Percentiles rank a stretch among this genome's conserved stretches.
Evolutionary conservation across 2,797 vertebrate species (phyloP).

Genomic region (Enteromius argenteus): DNA sequence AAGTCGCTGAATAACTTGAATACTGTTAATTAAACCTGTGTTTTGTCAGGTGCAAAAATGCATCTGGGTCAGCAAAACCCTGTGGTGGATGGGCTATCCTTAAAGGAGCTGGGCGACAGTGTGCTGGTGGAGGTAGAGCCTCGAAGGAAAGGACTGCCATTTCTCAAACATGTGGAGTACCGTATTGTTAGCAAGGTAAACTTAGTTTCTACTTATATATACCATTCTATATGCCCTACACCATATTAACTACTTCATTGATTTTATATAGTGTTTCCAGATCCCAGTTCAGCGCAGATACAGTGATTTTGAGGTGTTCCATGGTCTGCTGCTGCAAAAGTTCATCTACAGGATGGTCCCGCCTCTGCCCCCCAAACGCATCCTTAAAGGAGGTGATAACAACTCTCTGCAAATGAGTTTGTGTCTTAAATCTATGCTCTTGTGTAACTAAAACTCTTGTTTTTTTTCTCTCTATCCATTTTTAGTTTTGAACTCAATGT

Average conservation of each 20-base stretch:
- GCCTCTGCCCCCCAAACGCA: conserved; percentile 91
- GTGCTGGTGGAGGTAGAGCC: conserved; percentile 84
- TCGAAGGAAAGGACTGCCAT: conserved; percentile 83
- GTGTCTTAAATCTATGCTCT: not conserved
- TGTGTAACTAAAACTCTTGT: conserved; percentile 22
- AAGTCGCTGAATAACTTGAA: not conserved
- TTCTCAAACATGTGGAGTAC: conserved; percentile 87
- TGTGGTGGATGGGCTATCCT: conserved; percentile 14
- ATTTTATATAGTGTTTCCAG: conserved; percentile 82
- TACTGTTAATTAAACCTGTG: not conserved
- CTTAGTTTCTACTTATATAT: not conserved
- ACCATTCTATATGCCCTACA: not conserved
- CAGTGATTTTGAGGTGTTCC: conserved; percentile 96
- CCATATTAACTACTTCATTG: not conserved
- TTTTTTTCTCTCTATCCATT: conserved; percentile 17
- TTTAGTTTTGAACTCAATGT: conserved; percentile 75
- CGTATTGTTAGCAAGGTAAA: conserved; percentile 84
- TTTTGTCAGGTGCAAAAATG: conserved; percentile 31
- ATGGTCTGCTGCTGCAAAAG: conserved; percentile 91
- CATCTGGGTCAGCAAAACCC: conserved; percentile 33
- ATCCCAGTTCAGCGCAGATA: conserved; percentile 92
- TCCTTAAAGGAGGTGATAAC: conserved; percentile 90
- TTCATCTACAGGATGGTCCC: conserved; percentile 96
- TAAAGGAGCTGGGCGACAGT: conserved; percentile 72
- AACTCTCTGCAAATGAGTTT: not conserved